Conservation (phyloP, 2,797 vertebrate species). For the Pteropus rufus region DNA sequence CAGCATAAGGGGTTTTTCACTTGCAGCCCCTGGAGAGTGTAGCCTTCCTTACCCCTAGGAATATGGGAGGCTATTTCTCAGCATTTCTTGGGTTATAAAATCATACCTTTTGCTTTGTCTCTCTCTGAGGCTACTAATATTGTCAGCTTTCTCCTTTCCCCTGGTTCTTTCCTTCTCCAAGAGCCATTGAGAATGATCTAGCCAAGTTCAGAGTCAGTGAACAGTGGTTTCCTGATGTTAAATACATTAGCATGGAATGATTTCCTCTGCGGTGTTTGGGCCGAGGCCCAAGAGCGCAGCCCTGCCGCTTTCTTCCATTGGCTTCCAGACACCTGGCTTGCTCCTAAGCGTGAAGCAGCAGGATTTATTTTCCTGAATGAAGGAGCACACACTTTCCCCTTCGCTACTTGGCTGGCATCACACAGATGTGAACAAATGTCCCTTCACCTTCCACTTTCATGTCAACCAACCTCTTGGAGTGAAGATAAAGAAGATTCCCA, state of each 20-base stretch:
- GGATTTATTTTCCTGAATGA: not conserved
- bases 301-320: not conserved
- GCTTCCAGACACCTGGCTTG: not conserved
- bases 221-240: not conserved
- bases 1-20: not conserved
- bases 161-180: not conserved
- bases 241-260: not conserved
- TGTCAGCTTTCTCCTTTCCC: not conserved
- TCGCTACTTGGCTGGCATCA: not conserved
- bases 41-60: not conserved
- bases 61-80: not conserved
- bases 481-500: not conserved
- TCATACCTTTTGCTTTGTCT: not conserved
- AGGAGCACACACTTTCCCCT: not conserved
- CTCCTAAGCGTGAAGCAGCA: constrained; percentile 25
- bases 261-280: not conserved
- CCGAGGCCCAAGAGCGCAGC: not conserved
- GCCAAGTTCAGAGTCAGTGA: not conserved
- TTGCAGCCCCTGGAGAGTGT: not conserved
- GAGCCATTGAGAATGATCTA: not conserved
- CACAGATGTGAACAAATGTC: not conserved
- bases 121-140: not conserved
- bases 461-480: not conserved
- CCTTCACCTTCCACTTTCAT: not conserved
- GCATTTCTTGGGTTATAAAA: not conserved